Evolutionary conservation across 2,797 vertebrate species (phyloP).

Genomic region (Psittacula echo): DNA sequence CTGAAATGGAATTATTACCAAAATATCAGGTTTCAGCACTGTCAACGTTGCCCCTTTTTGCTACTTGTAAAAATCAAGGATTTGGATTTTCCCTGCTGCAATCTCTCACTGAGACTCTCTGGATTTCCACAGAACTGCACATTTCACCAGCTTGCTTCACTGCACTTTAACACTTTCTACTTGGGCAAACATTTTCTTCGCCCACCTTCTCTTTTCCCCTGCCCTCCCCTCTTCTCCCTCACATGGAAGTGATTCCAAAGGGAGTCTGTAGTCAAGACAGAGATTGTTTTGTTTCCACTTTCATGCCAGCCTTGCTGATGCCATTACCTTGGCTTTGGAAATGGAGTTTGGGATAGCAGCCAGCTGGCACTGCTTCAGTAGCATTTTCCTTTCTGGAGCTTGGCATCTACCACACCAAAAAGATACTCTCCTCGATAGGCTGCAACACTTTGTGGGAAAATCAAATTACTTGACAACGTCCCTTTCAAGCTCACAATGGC

Average conservation of each 20-base stretch:
- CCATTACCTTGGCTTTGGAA: slow-evolving; percentile 35
- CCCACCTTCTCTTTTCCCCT: background rate
- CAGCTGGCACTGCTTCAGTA: slow-evolving; percentile 20
- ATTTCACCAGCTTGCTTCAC: background rate
- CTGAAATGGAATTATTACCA: background rate
- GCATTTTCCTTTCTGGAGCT: slow-evolving; percentile 11
- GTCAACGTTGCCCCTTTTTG: background rate
- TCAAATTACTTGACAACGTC: background rate
- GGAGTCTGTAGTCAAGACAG: background rate
- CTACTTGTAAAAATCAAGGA: background rate
- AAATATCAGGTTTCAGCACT: background rate
- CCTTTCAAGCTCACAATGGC: slow-evolving; percentile 44
- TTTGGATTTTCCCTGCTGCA: background rate
- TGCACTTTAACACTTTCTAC: background rate
- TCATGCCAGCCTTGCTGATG: slow-evolving; percentile 14
- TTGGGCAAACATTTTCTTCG: background rate
- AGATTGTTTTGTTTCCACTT: background rate
- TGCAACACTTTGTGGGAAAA: slow-evolving; percentile 49
- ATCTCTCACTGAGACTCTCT: background rate
- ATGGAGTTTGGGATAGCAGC: background rate
- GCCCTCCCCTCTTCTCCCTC: background rate
- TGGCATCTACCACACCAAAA: slow-evolving; percentile 1
- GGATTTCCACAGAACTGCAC: background rate
- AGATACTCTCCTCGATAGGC: background rate
- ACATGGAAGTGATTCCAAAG: background rate